phyloP scores from a whole-genome alignment of 2,888 invertebrate species.

The Orthosia gracilis region DNA sequence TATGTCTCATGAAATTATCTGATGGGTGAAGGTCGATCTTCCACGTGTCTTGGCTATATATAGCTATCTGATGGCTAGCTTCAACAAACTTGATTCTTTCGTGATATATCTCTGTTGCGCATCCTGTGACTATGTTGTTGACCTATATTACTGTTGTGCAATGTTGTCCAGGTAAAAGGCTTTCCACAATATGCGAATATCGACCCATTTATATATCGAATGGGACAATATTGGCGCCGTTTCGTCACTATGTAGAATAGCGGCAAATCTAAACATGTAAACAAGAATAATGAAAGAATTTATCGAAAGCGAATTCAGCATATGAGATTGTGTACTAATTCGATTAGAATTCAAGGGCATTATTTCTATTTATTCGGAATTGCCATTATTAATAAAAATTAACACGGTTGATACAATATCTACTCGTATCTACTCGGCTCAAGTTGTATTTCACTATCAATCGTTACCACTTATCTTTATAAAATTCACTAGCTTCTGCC shows the following conservation, averaged over 20 bases:
- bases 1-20: too few relatives aligned
- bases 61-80: not conserved
- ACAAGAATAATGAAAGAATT: conserved; percentile 26
- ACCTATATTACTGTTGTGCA: not conserved
- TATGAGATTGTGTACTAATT: conserved; percentile 12
- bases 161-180: not conserved
- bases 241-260: not conserved
- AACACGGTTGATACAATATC: conserved; percentile 35
- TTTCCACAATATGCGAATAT: conserved; percentile 7
- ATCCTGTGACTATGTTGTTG: not conserved
- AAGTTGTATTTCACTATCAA: not conserved
- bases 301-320: not conserved
- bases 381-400: not conserved
- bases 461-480: conserved; percentile 5
- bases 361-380: conserved; percentile 3
- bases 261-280: conserved; percentile 1
- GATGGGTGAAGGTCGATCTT: too few relatives aligned
- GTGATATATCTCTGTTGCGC: not conserved
- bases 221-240: conserved; percentile 2
- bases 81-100: not conserved
- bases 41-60: too few relatives aligned
- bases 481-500: not conserved
- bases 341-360: conserved; percentile 15
- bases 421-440: conserved; percentile 9
- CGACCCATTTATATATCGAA: not conserved